These are phyloP conservation scores for Margarornis squamiger DNA, from an alignment of 2,797 vertebrate species.

Conservation along the genomic window DNA sequence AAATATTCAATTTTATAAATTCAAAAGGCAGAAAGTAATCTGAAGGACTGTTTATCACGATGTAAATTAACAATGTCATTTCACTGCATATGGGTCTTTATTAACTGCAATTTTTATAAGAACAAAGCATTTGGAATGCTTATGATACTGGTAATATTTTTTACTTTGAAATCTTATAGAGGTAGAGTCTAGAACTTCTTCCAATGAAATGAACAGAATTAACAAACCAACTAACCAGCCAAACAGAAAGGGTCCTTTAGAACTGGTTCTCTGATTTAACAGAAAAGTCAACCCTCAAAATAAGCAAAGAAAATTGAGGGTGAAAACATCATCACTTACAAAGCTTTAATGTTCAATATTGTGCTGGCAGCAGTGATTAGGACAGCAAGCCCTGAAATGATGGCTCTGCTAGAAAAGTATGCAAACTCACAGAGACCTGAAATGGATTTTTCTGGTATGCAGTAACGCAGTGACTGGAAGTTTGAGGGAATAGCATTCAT, in stretches of 20 bases:
- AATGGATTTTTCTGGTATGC: background rate
- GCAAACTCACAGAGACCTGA: background rate
- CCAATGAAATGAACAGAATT: background rate
- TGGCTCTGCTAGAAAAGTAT: background rate
- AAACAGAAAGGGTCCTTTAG: background rate
- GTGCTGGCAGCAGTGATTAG: background rate
- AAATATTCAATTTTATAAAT: slow-evolving; percentile 9
- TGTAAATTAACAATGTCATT: background rate
- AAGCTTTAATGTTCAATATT: background rate
- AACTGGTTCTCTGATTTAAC: background rate
- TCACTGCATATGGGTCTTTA: background rate
- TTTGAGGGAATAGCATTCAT: background rate
- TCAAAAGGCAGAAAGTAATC: background rate
- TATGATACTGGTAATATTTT: background rate
- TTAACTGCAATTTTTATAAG: background rate
- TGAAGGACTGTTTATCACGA: background rate
- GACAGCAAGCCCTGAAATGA: background rate
- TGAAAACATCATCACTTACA: background rate
- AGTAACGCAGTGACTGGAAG: background rate
- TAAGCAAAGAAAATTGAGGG: background rate
- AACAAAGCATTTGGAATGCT: background rate
- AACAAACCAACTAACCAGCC: background rate
- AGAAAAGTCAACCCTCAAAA: background rate
- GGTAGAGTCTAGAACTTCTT: background rate
- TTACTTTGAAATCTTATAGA: background rate